Percentiles rank a stretch among this genome's conserved stretches.
Conservation (phyloP, 2,113 vertebrate species). For the Callipepla californica region DNA sequence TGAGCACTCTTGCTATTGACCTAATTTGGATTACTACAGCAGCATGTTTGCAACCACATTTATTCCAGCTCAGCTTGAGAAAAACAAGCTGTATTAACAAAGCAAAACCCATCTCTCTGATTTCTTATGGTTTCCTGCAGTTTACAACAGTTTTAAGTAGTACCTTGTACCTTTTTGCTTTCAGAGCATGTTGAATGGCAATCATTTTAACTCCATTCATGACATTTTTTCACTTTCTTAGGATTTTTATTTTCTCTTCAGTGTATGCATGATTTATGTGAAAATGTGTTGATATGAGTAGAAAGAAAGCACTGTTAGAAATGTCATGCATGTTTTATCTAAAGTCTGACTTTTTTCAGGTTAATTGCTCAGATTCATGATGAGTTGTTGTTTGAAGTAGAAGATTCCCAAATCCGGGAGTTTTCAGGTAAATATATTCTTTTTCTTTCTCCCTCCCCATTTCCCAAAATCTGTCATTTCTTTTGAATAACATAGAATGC, state of each 20-base stretch:
- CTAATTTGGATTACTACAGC: background rate
- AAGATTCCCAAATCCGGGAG: constrained; percentile 84
- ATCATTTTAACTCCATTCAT: background rate
- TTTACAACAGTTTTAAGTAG: background rate
- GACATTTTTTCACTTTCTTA: background rate
- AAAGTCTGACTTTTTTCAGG: constrained; percentile 69
- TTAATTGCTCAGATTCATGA: constrained; percentile 93
- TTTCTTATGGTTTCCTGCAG: background rate
- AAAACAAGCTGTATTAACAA: background rate
- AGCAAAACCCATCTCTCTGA: background rate
- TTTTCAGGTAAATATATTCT: constrained; percentile 83
- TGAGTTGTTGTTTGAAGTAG: constrained; percentile 92
- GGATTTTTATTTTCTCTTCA: background rate
- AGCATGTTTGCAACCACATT: background rate
- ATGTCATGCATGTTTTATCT: background rate
- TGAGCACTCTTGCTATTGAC: background rate
- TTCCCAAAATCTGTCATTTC: background rate
- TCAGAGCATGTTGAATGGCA: background rate
- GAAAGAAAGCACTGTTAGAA: background rate
- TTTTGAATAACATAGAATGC: background rate
- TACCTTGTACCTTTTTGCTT: background rate
- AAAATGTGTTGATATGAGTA: background rate
- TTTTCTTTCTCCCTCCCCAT: background rate
- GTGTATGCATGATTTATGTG: background rate
- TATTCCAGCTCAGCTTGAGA: background rate